Percentiles rank a stretch among this genome's conserved stretches.
phyloP scores from a whole-genome alignment of 1,140 invertebrate species.

The Leptestheria dahalacensis region DNA sequence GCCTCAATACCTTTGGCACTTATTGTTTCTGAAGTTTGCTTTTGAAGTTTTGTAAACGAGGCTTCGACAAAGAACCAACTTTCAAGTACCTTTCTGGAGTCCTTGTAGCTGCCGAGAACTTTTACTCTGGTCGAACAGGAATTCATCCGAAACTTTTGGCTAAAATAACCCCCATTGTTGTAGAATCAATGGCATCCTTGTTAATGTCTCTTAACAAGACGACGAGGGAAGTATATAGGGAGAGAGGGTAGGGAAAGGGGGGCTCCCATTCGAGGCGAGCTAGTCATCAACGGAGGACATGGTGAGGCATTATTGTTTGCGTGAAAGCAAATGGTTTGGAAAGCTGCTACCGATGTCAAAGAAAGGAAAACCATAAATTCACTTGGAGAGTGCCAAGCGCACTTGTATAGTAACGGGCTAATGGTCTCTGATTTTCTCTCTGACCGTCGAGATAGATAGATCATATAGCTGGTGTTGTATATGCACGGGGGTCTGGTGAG shows the following conservation, averaged over 20 bases:
- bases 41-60: too few species aligned
- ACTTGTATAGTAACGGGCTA: not conserved
- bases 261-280: not conserved
- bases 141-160: not conserved
- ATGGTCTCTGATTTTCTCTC: too few species aligned
- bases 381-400: not conserved
- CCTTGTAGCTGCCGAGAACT: not conserved
- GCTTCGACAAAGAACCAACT: too few species aligned
- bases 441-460: too few species aligned
- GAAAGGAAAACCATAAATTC: not conserved
- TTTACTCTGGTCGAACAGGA: not conserved
- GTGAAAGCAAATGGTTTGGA: not conserved
- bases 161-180: not conserved
- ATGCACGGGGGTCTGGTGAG: too few species aligned
- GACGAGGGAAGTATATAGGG: not conserved
- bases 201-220: not conserved
- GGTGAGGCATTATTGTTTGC: not conserved
- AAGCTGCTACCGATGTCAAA: not conserved
- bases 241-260: not conserved
- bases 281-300: not conserved
- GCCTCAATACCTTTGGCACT: too few species aligned
- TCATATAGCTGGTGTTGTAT: too few species aligned
- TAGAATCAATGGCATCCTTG: not conserved
- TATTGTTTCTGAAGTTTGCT: too few species aligned
- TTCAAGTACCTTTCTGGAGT: too few species aligned